Base-by-base conservation (phyloP, 2,113 vertebrate species). In the Varanus komodoensis region DNA sequence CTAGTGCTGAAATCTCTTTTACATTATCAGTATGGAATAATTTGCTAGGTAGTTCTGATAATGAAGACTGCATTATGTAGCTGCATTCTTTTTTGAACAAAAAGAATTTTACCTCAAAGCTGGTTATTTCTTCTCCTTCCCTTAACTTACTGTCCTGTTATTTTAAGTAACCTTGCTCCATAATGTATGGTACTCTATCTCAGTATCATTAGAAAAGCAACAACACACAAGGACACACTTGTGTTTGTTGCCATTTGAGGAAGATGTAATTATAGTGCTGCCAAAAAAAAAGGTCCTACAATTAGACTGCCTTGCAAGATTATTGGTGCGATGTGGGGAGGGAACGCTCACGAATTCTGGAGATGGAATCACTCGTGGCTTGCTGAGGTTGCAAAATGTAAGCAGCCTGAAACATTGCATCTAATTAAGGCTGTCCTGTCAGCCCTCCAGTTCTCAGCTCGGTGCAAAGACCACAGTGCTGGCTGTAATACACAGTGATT, bases 1-100 rank as follows among this genome's bases (percentile, higher is more conserved):
- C 67, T 73, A 84, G 84, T 80, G 90, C 93, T 92, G 93, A 95
- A 96, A 95, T 90, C 67, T 5, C 84, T 57, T 48, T 77, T 93
- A 93, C 96, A 95, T 95, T 93, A 93, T 89, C 89, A 87, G 88
- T 85, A 93, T 90, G 92, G 93, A 96, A 89, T 89, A 89, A 91
- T 95, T 96, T 95, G 32, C 93, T 90, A 83, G 92, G 88, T 87
- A 95, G 87, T 78, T 95, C 86, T 95, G 90, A 84, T 92, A 93
- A 95, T 88, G 38, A 87, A 80, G 94, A 93, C 93, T 0, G 17
- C 87, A 93, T 95, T 82, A 82, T 64, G 25, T 52, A 85, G 80
- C 87, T 89, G 82, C 89, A 93, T 91, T 89, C 74, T 38, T 64
- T 29, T 32, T 81, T 38, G 54, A 61, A n/a, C 91, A 94, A 91